Base-by-base conservation (phyloP, 2,113 vertebrate genomes). In the Amphilophus citrinellus region DNA sequence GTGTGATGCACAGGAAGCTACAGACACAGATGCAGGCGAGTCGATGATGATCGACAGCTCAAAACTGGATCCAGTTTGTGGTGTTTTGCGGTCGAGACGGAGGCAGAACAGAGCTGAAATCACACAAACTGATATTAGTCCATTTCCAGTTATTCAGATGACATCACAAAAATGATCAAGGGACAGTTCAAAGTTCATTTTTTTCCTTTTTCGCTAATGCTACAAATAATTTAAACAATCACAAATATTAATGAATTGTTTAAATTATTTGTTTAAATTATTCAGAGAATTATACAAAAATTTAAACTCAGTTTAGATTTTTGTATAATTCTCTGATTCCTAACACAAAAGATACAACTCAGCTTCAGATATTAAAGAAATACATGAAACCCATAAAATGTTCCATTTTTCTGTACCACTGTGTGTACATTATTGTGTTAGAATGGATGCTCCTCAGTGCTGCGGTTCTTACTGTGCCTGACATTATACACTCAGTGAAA, bases 1-100 rank as follows among this genome's bases (percentile, higher is more conserved):
- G 77, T 61, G 86, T 66, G 86, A 77, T 65, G 84, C 84, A 71
- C 87, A 56, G 50, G 80, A 91, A 82, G 90, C 87, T 42, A 83
- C 58, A 4, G 75, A 91, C 88, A 87, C 88, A 0, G 85, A 90
- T 73, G 87, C 66, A 37, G 85, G 76, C 63, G 86, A 65, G 10
- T 0, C 10, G 35, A 60, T 2, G 57, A 32, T 8, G 1, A 0
- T 27, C 6, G 47, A 6, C 10, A 42, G 14, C 56, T 90, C 95
- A 98, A 89, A 98, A 98, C 95, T 98, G 97, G 93, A 98, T 97
- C 98, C 98, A 98, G 95, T 95, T 97, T 6, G 87, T 56, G 7
- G 91, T 90, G 22, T 97, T 96, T 84, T 97, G 94, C 89, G 95
- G 93, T 65, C 87, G 94, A 82, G 94, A 95, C 91, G 94, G 17